Conservation (phyloP, 2,888 invertebrate genomes). For the Acanthopleura granulata region DNA sequence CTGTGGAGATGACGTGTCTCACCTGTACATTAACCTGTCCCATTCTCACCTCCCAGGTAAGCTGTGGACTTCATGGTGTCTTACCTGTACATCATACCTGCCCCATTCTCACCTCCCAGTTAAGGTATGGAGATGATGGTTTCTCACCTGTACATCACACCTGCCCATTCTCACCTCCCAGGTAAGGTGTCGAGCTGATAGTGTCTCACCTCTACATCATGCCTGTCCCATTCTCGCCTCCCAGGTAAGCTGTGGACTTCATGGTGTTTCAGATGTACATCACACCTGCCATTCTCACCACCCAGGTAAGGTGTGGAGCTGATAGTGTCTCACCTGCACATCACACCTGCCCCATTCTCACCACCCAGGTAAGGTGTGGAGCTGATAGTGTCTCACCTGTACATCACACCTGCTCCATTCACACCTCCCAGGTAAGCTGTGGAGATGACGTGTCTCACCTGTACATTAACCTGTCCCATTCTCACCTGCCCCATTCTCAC, state of each 20-base stretch:
- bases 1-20: slow-evolving; percentile 84
- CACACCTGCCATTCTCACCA: slow-evolving; percentile 65
- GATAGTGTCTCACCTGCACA: slow-evolving; percentile 81
- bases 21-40: slow-evolving; percentile 76
- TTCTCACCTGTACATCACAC: slow-evolving; percentile 80
- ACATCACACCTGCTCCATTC: slow-evolving; percentile 72
- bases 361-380: slow-evolving; percentile 75
- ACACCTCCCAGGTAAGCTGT: slow-evolving; percentile 71
- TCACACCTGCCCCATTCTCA: slow-evolving; percentile 70
- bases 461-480: slow-evolving; percentile 73
- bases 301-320: slow-evolving; percentile 78
- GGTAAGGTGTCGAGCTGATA: slow-evolving; percentile 79
- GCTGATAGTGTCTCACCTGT: slow-evolving; percentile 83
- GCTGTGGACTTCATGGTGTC: slow-evolving; percentile 83
- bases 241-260: too few species aligned
- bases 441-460: slow-evolving; percentile 85
- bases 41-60: slow-evolving; percentile 69
- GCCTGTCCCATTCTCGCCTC: slow-evolving; percentile 58
- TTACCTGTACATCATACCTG: slow-evolving; percentile 76
- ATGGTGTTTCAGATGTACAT: slow-evolving; percentile 82
- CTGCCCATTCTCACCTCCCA: slow-evolving; percentile 63
- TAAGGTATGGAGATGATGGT: slow-evolving; percentile 80
- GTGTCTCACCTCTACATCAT: slow-evolving; percentile 81
- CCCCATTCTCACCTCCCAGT: slow-evolving; percentile 68
- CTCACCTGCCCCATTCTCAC: too few species aligned